Evolutionary conservation across 2,888 invertebrate species (phyloP).

Genomic region (Chaetogeoica ovagalla): DNA sequence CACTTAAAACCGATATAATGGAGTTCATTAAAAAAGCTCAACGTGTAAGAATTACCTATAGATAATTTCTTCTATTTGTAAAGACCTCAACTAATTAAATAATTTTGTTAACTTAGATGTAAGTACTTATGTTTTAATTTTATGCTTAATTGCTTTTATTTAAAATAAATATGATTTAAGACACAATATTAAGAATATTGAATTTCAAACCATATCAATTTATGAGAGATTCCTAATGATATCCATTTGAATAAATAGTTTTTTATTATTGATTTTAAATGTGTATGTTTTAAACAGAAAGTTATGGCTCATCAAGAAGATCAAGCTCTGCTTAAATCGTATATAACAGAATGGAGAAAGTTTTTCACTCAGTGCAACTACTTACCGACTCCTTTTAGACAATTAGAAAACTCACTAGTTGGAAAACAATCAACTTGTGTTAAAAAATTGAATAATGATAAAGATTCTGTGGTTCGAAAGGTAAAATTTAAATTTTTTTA

Average conservation of each 20-base stretch:
- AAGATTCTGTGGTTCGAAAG: constrained; percentile 88
- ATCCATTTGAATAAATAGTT: constrained; percentile 15
- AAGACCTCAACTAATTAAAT: too few species aligned
- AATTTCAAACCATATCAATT: too few species aligned
- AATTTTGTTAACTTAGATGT: too few species aligned
- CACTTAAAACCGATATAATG: constrained; percentile 87
- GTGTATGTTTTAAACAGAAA: constrained; percentile 60
- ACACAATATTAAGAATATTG: background rate
- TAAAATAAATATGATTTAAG: too few species aligned
- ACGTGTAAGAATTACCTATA: constrained; percentile 61
- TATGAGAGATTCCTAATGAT: background rate
- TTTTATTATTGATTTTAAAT: constrained; percentile 27
- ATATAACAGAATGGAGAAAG: constrained; percentile 97
- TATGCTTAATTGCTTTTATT: too few species aligned
- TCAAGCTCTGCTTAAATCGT: constrained; percentile 91
- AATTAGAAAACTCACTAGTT: constrained; percentile 83
- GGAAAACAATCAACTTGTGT: constrained; percentile 61
- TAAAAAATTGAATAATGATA: constrained; percentile 67
- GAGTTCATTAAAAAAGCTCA: constrained; percentile 94
- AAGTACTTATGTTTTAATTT: too few species aligned
- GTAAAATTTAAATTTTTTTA: constrained; percentile 58
- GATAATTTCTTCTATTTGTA: background rate
- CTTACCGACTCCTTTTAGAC: constrained; percentile 92
- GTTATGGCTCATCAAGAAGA: constrained; percentile 92
- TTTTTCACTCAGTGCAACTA: constrained; percentile 98